These are phyloP conservation scores for Palaemon carinicauda DNA, from an alignment of 1,140 invertebrate genomes.

Conservation along the genomic window DNA sequence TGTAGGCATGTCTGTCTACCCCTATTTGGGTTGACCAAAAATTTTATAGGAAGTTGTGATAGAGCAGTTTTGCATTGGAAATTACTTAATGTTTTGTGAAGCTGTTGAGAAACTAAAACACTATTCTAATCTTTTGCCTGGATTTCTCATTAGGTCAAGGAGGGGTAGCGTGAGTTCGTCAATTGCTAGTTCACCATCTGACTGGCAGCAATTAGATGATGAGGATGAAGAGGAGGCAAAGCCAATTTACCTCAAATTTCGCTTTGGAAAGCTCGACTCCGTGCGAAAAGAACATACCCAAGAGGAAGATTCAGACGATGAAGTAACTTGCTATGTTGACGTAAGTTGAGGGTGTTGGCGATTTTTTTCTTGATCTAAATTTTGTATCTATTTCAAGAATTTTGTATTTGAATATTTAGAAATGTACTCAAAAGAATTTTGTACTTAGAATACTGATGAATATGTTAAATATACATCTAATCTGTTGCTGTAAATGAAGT, in stretches of 20 bases:
- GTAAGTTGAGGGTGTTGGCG: not conserved
- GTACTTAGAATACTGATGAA: too few species aligned
- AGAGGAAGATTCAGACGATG: not conserved
- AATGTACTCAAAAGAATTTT: too few species aligned
- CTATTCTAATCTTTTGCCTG: too few species aligned
- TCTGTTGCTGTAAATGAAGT: too few species aligned
- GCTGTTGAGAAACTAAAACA: not conserved
- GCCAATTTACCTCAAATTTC: not conserved
- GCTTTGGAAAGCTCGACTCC: not conserved
- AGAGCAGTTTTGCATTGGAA: not conserved
- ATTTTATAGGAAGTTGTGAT: too few species aligned
- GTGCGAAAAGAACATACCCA: not conserved
- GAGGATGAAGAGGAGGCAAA: not conserved
- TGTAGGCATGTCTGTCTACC: too few species aligned
- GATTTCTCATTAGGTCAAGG: not conserved
- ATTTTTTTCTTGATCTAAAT: too few species aligned
- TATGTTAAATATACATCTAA: too few species aligned
- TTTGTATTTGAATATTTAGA: too few species aligned
- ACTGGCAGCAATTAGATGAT: conserved; percentile 1
- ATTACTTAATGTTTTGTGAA: not conserved
- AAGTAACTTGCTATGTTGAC: not conserved
- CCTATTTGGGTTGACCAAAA: too few species aligned
- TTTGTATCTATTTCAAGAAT: too few species aligned
- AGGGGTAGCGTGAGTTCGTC: not conserved
- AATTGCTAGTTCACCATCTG: not conserved